These are phyloP conservation scores for Eubucco bourcierii DNA, from an alignment of 2,113 vertebrate genomes.

Conservation along the genomic window DNA sequence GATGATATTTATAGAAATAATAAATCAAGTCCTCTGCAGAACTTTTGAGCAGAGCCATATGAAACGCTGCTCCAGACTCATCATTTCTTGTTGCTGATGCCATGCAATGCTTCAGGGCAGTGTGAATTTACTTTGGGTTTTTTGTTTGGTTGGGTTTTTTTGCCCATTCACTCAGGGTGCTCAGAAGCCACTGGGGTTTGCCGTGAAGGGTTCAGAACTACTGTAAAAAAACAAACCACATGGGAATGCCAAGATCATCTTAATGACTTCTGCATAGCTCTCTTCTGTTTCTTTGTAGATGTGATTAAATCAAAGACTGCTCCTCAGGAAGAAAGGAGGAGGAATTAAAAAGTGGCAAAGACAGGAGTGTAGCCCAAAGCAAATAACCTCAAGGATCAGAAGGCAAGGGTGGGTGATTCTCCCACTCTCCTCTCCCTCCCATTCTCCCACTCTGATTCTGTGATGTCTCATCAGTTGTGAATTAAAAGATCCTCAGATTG, in stretches of 20 bases:
- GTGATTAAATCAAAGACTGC: conserved; percentile 18
- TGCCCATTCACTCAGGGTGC: too few species aligned
- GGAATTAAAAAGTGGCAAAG: conserved; percentile 5
- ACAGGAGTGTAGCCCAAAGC: background rate
- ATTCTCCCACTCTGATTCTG: too few species aligned
- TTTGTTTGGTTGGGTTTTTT: too few species aligned
- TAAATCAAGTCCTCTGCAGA: too few species aligned
- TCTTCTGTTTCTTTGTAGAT: background rate
- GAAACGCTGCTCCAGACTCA: too few species aligned
- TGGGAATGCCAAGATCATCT: background rate
- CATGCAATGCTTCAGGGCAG: too few species aligned
- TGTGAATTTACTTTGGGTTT: too few species aligned
- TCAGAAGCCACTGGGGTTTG: background rate
- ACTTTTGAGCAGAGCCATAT: too few species aligned
- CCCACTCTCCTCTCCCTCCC: too few species aligned
- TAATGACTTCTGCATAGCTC: background rate
- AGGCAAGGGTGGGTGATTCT: background rate
- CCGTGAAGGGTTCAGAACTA: background rate
- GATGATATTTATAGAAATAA: too few species aligned
- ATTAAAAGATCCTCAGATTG: background rate
- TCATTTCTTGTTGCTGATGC: too few species aligned
- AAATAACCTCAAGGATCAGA: background rate
- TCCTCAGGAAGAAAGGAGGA: background rate
- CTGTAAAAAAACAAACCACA: background rate
- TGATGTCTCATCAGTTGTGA: background rate